Evolutionary conservation across 2,113 vertebrate genomes (phyloP), one percentile per base, ranked within the genome.

Genomic region (Corvus cornix): DNA sequence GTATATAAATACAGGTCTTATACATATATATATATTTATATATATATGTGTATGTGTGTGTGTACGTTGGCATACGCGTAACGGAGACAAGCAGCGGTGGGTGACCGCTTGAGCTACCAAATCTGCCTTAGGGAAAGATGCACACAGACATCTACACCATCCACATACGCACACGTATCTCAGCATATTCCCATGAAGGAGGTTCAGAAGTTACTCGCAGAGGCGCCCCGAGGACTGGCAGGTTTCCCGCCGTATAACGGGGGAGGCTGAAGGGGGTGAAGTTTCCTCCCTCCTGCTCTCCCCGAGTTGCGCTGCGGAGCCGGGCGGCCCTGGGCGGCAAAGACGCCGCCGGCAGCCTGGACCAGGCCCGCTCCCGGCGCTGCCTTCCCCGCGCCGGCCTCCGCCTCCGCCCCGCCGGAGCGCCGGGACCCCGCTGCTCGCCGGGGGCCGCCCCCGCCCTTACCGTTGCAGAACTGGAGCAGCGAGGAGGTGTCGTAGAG

Each of bases 391-490:
- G 60, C 69, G 56, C 87, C 90, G 90, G 89, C 85, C 81, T 75
- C 59, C 83, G 33, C 46, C 94, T 66, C 91, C 92, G 52, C 94
- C 62, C 77, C 85, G 59, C 81, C 81, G 92, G 78, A 59, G 48
- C 60, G 37, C 64, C 90, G 84, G 79, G 91, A 62, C 87, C 66
- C 75, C 55, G 56, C 70, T 2, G 53, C 74, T n/a, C 21, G 28
- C 80, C 63, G 63, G 59, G 43, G 48, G 15, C 5, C 37, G 64
- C 70, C 62, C 59, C 66, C 75, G 37, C 53, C 63, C 97, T 97
- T 98, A 99, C 99, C 99, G 95, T 99, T 99, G 98, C 99, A 99
- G 98, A 99, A 99, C 98, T 99, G 99, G 77, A 99, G 98, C 98
- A 99, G 98, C 86, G 99, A 99, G 76, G 99, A 99, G 96, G 99